Evolutionary conservation across 2,888 invertebrate genomes (phyloP), one percentile per base, ranked within the genome.

Genomic region (Craniophora ligustri): DNA sequence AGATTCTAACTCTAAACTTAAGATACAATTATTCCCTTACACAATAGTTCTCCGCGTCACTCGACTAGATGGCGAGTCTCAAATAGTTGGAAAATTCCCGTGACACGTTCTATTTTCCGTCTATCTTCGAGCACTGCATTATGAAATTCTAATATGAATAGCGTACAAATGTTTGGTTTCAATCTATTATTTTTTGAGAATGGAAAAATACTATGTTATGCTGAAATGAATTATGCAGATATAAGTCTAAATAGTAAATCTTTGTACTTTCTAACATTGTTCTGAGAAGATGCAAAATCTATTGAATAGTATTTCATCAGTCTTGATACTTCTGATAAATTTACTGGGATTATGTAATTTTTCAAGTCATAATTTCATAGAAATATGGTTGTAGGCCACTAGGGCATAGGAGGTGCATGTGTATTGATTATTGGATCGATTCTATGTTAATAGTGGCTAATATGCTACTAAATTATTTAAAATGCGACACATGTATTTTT

Each of bases 101-200:
- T 31, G 26, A 11, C 15, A 21, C 35, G 7, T 38, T 30, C 15
- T 32, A 55, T 39, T 48, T 30, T 5, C 7, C 13, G 32, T 6
- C 15, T 16, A 13, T 35, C 53, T 53, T 55, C 35, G 36, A 35
- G 11, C 31, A 6, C 32, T 38, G 11, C 31, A 6, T 30, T 38
- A 44, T 47, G 41, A 48, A 55, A 58, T 62, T 72, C 32, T 26
- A 57, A 46, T 51, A 42, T 40, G 45, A 34, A 46, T 54, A 36
- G 30, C 42, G 28, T 38, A 46, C 58, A 46, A 51, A 50, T 45
- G 42, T 45, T 53, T 50, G 47, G 45, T 69, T 68, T 38, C 13
- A 35, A 56, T 64, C 63, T 32, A 40, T 5, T 35, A 6, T 14
- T 7, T 6, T 2, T 5, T 19, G 26, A 26, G 10, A 38, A 31